A percentile compares a stretch with the other conserved stretches of the same genome.
Evolutionary conservation across 2,888 invertebrate genomes (phyloP).

Genomic region (Amiota minor): DNA sequence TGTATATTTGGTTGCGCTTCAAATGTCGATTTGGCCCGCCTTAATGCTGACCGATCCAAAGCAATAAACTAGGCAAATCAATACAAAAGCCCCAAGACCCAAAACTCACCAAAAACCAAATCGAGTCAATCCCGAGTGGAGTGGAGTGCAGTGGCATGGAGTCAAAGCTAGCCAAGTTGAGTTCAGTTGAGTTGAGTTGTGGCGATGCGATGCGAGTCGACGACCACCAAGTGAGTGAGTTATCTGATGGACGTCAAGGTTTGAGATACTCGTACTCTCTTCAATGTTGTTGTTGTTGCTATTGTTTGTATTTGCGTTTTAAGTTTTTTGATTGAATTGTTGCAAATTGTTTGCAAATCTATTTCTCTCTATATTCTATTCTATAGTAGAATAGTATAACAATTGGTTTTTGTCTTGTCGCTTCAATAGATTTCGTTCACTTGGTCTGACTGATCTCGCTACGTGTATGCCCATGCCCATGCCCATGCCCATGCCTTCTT

Average conservation of each 20-base stretch:
- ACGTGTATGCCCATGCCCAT: neutral
- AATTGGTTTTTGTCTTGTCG: conserved; percentile 65
- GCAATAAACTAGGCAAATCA: neutral
- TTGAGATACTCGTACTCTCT: conserved; percentile 38
- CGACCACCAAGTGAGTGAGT: conserved; percentile 66
- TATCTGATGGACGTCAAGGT: conserved; percentile 63
- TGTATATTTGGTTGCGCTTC: conserved; percentile 3
- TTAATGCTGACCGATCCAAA: neutral
- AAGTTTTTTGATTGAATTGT: conserved; percentile 71
- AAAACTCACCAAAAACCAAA: conserved; percentile 19
- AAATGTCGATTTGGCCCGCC: conserved; percentile 18
- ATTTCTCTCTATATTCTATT: conserved; percentile 45
- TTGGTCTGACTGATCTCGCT: too few relatives aligned
- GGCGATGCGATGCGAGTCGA: too few relatives aligned
- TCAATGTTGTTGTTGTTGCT: conserved; percentile 29
- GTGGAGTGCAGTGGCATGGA: neutral
- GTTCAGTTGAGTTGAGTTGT: too few relatives aligned
- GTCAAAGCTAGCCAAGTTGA: too few relatives aligned
- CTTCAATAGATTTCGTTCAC: neutral
- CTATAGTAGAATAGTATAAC: conserved; percentile 40
- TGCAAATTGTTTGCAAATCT: conserved; percentile 69
- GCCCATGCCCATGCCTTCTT: neutral
- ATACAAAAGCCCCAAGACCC: neutral
- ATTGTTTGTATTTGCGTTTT: conserved; percentile 60
- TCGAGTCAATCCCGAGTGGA: conserved; percentile 13